Evolutionary conservation across 1,140 invertebrate genomes (phyloP).

Genomic region (Sycobia sp.): DNA sequence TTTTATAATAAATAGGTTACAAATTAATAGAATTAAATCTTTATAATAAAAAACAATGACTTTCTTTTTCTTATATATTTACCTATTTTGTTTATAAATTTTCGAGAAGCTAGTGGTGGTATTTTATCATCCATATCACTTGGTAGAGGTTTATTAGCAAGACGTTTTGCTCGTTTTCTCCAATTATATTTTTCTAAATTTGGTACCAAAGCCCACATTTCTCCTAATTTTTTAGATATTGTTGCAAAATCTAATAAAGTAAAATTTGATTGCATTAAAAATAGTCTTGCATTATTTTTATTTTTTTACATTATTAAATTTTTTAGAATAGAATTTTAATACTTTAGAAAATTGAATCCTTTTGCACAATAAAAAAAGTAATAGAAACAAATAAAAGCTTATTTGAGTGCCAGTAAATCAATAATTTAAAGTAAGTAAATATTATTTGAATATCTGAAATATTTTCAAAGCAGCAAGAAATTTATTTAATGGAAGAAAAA

Average conservation of each 20-base stretch:
- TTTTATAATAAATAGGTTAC: slow-evolving; percentile 23
- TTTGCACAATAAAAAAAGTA: too few species aligned
- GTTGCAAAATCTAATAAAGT: slow-evolving; percentile 72
- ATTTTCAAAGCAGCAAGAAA: too few species aligned
- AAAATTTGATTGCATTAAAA: too few species aligned
- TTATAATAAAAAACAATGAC: not conserved
- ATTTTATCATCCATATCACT: slow-evolving; percentile 55
- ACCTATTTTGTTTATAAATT: slow-evolving; percentile 62
- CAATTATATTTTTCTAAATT: slow-evolving; percentile 69
- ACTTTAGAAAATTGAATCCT: too few species aligned
- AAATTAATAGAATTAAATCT: slow-evolving; percentile 29
- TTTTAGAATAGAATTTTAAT: too few species aligned
- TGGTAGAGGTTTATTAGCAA: slow-evolving; percentile 63
- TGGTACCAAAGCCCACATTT: slow-evolving; percentile 81
- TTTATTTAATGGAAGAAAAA: too few species aligned
- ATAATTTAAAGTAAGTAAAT: too few species aligned
- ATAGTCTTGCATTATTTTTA: too few species aligned
- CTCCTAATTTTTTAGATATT: slow-evolving; percentile 79
- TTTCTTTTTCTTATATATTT: slow-evolving; percentile 34
- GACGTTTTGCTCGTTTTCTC: slow-evolving; percentile 75
- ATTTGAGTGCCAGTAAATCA: too few species aligned
- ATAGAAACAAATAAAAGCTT: too few species aligned
- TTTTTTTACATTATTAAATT: too few species aligned
- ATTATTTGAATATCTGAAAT: too few species aligned
- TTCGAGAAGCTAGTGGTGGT: slow-evolving; percentile 53